Evolutionary conservation across 1,140 invertebrate genomes (phyloP), one percentile per base, ranked within the genome.

Genomic region (Anastatus disparis): DNA sequence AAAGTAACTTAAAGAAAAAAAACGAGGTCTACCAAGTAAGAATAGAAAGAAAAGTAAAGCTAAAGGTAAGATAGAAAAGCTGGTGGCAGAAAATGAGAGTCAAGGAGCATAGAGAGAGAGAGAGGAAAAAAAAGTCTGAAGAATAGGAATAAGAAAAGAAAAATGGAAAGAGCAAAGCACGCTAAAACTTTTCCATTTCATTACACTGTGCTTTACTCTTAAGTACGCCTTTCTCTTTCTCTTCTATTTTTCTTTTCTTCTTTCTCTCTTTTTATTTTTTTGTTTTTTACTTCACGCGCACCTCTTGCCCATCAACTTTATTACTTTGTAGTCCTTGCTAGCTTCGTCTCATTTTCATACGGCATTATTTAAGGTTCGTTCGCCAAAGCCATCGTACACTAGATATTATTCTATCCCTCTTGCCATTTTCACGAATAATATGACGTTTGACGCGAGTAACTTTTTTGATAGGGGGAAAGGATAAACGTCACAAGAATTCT

Each of bases 161-260:
- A 75, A 66, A 66, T 68, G 59, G 58, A n/a, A n/a, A n/a, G n/a
- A n/a, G n/a, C n/a, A n/a, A n/a, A 74, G 50, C 65, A 67, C 29
- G 70, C 73, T 70, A 71, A 81, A 82, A 82, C 81, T 82, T 82
- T 81, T 79, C 78, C 81, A 82, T 82, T 81, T 82, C 81, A 82
- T 82, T 82, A 82, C 75, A 75, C 71, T n/a, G n/a, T n/a, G n/a
- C n/a, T n/a, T n/a, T n/a, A n/a, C n/a, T n/a, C n/a, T n/a, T n/a
- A n/a, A n/a, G n/a, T n/a, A n/a, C 40, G 48, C 71, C 56, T 62
- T 53, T 64, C 38, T 58, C 17, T 48, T 20, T 38, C 20, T 24
- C 35, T 17, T 26, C 38, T 13, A 8, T 26, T 7, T 29, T 46
- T 20, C 44, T 31, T 22, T 27, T 38, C 15, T 17, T 29, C 13